Evolutionary conservation across 2,888 invertebrate genomes (phyloP), one percentile per base, ranked within the genome.

Genomic region (Temnothorax rugatulus): DNA sequence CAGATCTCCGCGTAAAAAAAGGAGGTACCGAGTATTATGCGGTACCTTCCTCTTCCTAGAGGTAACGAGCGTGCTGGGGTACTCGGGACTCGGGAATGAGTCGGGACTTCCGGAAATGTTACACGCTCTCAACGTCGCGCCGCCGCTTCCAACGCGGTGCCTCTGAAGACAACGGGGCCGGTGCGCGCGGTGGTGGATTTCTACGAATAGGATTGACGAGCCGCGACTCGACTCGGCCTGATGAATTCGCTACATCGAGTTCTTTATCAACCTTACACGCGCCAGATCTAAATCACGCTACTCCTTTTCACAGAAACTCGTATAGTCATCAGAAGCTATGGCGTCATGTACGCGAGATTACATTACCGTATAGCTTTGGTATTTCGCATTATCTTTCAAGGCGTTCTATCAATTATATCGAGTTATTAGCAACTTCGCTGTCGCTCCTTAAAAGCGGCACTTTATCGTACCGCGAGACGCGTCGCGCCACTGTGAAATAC

Each of bases 1-100:
- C 93, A 92, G 88, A 92, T 93, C 93, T 92, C 87, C 87, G 85
- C 69, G 74, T 63, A 84, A 66, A 81, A 34, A 89, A 86, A 74
- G 59, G 52, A 47, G 63, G 21, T 34, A 47, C 59, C 64, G 71
- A 84, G 86, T 86, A 82, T 91, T 87, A 86, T 86, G 85, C 90
- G 87, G 88, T 87, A 86, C 87, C 90, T 90, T 89, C 87, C 89
- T 90, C 92, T 91, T 92, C 91, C 91, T 89, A 86, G 90, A 90
- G 86, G 90, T 89, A 90, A 92, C 90, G 90, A 89, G 90, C 75
- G 77, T 81, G 59, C 59, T 59, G 87, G 79, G 85, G 82, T 69
- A 77, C 83, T 83, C 76, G 69, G 84, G 82, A 77, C 87, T 69
- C 69, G 69, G 84, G 81, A 86, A 86, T 84, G 82, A 54, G 57